A percentile compares a stretch with the other conserved stretches of the same genome.
phyloP scores from a whole-genome alignment of 2,797 vertebrate species.

The Leptatherina wallacei region DNA sequence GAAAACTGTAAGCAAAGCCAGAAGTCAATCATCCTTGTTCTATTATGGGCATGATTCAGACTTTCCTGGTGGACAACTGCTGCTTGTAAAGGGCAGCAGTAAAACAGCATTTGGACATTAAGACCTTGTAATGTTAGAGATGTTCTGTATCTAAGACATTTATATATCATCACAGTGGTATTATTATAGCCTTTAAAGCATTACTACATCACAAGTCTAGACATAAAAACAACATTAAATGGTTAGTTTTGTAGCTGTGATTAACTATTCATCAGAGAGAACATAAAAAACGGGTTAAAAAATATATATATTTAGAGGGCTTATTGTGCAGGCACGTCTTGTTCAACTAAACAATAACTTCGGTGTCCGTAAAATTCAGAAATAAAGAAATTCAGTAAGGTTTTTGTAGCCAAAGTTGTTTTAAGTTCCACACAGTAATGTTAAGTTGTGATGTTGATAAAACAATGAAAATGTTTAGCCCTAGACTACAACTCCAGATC shows the following conservation, averaged over 20 bases:
- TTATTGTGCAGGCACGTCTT: neutral
- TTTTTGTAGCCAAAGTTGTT: neutral
- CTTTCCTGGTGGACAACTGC: slow-evolving; percentile 69
- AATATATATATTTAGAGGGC: neutral
- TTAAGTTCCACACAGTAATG: slow-evolving; percentile 2
- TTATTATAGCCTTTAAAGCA: neutral
- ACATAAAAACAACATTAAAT: neutral
- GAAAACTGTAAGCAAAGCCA: slow-evolving; percentile 65
- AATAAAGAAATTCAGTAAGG: neutral
- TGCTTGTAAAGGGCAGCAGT: slow-evolving; percentile 52
- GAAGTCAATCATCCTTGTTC: slow-evolving; percentile 63
- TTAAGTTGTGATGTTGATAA: slow-evolving; percentile 14
- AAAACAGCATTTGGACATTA: slow-evolving; percentile 34
- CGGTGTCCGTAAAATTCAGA: too few relatives aligned
- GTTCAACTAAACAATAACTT: neutral
- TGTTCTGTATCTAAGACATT: slow-evolving; percentile 22
- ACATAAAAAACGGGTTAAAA: neutral
- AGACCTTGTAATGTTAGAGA: slow-evolving; percentile 18
- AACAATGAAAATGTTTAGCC: slow-evolving; percentile 22
- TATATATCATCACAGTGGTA: slow-evolving; percentile 15
- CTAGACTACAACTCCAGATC: slow-evolving; percentile 44
- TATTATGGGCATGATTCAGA: slow-evolving; percentile 68
- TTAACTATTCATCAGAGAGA: neutral
- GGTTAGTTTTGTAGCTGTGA: neutral
- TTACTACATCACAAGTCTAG: neutral